Evolutionary conservation across 2,888 invertebrate species (phyloP).

Genomic region (Ischnus inquisitorius): DNA sequence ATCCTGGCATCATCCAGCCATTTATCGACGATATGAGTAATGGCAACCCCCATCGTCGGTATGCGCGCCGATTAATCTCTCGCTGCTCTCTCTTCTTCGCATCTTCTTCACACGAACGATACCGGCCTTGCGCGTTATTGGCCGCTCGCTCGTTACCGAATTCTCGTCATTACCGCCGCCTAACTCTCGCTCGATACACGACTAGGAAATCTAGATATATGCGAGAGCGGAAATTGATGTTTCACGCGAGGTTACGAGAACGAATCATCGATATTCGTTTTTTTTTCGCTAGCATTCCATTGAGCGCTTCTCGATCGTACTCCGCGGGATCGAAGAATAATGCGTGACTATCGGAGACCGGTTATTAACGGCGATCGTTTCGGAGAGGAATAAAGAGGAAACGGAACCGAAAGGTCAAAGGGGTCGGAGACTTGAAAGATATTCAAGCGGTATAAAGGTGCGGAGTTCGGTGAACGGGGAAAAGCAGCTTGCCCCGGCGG

Average conservation of each 20-base stretch:
- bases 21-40: constrained; percentile 68
- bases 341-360: background rate
- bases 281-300: background rate
- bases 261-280: background rate
- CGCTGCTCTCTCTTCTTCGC: constrained; percentile 59
- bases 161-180: constrained; percentile 26
- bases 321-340: background rate
- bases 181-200: background rate
- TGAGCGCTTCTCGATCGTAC: background rate
- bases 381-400: background rate
- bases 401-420: constrained; percentile 24
- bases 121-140: background rate
- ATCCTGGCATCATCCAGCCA: constrained; percentile 53
- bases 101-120: constrained; percentile 13
- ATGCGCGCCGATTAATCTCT: constrained; percentile 63
- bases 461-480: constrained; percentile 4
- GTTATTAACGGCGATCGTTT: constrained; percentile 15
- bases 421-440: constrained; percentile 40
- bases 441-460: constrained; percentile 28
- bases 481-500: constrained; percentile 25
- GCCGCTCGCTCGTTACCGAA: constrained; percentile 36
- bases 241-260: background rate
- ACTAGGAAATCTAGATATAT: background rate
- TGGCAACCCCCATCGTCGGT: constrained; percentile 59
- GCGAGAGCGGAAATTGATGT: background rate